These are phyloP conservation scores for Laothoe populi DNA, from an alignment of 2,888 invertebrate species.

Conservation along the genomic window DNA sequence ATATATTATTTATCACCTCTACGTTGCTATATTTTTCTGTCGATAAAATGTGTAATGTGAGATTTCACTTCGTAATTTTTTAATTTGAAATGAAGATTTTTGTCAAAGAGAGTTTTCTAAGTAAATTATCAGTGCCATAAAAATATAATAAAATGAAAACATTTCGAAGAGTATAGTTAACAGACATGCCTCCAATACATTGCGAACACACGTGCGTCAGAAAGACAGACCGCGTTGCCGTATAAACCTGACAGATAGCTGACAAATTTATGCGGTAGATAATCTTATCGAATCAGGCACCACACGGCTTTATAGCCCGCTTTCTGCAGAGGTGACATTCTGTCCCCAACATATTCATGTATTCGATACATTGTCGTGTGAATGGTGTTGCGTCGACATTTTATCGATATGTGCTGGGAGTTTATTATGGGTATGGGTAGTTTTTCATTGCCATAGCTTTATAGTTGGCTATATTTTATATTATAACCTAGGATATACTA, in stretches of 20 bases:
- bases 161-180: background rate
- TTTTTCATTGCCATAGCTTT: background rate
- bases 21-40: no score
- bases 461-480: background rate
- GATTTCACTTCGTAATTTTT: no score
- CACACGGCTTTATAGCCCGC: constrained; percentile 68
- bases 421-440: background rate
- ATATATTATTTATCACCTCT: background rate
- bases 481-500: no score
- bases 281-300: constrained; percentile 66
- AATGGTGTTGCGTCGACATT: background rate
- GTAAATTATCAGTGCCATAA: background rate
- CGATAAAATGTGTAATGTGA: no score
- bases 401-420: constrained; percentile 1
- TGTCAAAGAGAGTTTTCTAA: background rate
- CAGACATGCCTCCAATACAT: background rate
- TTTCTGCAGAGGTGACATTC: constrained; percentile 26
- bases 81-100: no score
- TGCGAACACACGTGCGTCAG: constrained; percentile 8
- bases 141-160: background rate
- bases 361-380: constrained; percentile 19
- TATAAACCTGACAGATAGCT: constrained; percentile 45
- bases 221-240: constrained; percentile 26
- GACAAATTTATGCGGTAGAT: constrained; percentile 77
- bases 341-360: constrained; percentile 22